These are phyloP conservation scores for Aproaerema taeniolella DNA, from an alignment of 2,888 invertebrate species.

Conservation along the genomic window DNA sequence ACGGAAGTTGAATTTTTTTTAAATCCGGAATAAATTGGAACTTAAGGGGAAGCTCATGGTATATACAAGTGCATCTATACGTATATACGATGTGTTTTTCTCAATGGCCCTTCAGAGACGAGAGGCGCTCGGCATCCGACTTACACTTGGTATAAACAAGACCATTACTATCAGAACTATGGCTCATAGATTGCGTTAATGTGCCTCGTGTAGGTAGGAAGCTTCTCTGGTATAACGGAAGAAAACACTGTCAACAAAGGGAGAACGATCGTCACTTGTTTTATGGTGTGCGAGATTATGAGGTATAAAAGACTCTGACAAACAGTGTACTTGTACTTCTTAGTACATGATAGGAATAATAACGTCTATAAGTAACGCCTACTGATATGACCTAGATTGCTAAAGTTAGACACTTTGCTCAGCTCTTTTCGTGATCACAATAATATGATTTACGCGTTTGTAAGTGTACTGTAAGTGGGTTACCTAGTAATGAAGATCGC, in stretches of 20 bases:
- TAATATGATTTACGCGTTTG: no score
- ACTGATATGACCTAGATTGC: no score
- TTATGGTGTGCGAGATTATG: constrained; percentile 9
- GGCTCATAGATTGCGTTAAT: constrained; percentile 59
- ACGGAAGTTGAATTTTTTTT: constrained; percentile 35
- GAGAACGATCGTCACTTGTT: constrained; percentile 1
- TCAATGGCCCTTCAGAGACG: not conserved
- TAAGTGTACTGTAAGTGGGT: no score
- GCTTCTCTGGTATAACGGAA: constrained; percentile 40
- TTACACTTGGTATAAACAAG: constrained; percentile 50
- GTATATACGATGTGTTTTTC: constrained; percentile 34
- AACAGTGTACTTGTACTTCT: no score
- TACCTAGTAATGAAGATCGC: no score
- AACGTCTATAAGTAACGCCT: no score
- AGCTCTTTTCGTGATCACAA: no score
- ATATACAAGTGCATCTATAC: no score
- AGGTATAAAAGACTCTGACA: constrained; percentile 6
- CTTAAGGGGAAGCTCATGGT: constrained; percentile 28
- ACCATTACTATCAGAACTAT: constrained; percentile 63
- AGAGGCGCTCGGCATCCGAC: constrained; percentile 24
- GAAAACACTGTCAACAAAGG: constrained; percentile 19
- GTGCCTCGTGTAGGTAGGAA: constrained; percentile 37
- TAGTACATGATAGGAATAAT: no score
- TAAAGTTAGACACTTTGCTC: no score
- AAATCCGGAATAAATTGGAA: constrained; percentile 38